Evolutionary conservation across 1,140 invertebrate genomes (phyloP), one percentile per base, ranked within the genome.

Genomic region (Drosophila ercepeae): DNA sequence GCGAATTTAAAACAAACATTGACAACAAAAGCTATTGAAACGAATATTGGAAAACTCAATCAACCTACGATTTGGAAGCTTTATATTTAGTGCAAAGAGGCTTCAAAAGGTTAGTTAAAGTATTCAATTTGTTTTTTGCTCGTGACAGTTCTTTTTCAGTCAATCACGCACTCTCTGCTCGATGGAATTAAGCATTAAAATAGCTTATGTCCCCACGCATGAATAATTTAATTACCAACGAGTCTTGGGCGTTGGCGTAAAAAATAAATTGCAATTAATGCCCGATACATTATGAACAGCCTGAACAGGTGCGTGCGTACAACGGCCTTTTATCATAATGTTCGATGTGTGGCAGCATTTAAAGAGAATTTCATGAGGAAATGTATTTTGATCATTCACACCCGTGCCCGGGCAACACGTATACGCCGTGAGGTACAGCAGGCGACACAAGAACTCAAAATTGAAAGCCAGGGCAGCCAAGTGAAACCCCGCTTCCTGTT

Each of bases 231-330:
- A 72, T 68, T 63, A 45, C 46, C 51, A 25, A 42, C 46, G 49
- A 71, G 32, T 51, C 52, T 58, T 57, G 27, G 16, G 41, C 34
- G 44, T 32, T 45, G 75, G 57, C 46, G 39, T 39, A 61, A 29
- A 71, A 53, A 41, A 65, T 81, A 61, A 79, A 76, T 39, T 54
- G 48, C 61, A 83, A 78, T 82, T 78, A 78, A 78, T 75, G 50
- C 50, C 25, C 48, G 44, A 61, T 67, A 53, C 58, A 44, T 34
- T 42, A 59, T 45, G 14, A 41, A 36, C 27, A 52, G 46, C 32
- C 39, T 6, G 39, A 57, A 50, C 75, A 83, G 79, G 79, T 75
- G 79, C 54, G 79, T 75, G 79, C 54, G 50, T 39, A 45, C 44
- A 64, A 75, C 55, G 25, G 57, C 50, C 46, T 72, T 75, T 72